Evolutionary conservation across 2,888 invertebrate species (phyloP).

Genomic region (Zaprionus bogoriensis): DNA sequence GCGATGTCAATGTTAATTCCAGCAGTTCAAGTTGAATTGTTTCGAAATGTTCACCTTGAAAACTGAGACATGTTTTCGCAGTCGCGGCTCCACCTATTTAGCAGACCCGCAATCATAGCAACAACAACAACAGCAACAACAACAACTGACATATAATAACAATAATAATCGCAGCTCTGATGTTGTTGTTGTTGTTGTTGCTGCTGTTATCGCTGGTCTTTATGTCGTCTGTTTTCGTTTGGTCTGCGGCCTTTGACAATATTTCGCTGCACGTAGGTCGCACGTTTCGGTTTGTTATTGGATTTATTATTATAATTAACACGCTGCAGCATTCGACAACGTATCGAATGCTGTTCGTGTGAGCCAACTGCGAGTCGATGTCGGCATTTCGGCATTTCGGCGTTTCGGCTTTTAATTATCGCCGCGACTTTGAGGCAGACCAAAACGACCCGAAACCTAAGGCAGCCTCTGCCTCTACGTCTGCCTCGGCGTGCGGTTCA

Average conservation of each 20-base stretch:
- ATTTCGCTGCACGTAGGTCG: constrained; percentile 71
- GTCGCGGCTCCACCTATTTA: constrained; percentile 57
- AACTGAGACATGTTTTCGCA: constrained; percentile 34
- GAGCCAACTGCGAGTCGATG: not conserved
- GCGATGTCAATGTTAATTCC: constrained; percentile 75
- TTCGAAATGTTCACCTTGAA: constrained; percentile 74
- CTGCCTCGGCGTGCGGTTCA: constrained; percentile 27
- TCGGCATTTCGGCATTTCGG: not conserved
- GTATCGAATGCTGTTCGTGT: constrained; percentile 12
- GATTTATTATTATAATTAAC: constrained; percentile 69
- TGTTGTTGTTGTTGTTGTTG: constrained; percentile 36
- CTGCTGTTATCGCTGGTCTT: constrained; percentile 31
- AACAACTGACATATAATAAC: constrained; percentile 14
- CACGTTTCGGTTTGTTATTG: constrained; percentile 70
- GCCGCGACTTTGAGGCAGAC: constrained; percentile 42
- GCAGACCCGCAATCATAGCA: constrained; percentile 38
- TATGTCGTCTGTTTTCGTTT: constrained; percentile 45
- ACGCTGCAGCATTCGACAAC: constrained; percentile 55
- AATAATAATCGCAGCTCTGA: no score
- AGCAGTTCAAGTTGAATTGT: constrained; percentile 80
- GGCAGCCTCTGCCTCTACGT: not conserved
- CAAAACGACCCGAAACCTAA: constrained; percentile 7
- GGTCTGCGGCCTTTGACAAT: constrained; percentile 64
- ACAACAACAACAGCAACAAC: constrained; percentile 11
- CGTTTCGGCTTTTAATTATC: constrained; percentile 35